Evolutionary conservation across 2,113 vertebrate genomes (phyloP).

Genomic region (Trematocara marginatum): DNA sequence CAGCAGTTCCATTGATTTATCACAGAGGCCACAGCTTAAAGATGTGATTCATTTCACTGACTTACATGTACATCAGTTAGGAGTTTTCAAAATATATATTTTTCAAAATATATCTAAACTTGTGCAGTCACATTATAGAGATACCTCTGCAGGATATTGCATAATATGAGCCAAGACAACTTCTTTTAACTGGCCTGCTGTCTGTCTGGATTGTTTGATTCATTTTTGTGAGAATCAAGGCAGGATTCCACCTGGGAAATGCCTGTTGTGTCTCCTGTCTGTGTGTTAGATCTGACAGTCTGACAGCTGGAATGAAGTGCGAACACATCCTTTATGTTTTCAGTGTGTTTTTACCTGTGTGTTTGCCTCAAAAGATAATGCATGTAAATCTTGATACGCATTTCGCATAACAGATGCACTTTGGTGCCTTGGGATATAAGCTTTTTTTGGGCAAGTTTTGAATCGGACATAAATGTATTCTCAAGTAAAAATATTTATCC

Average conservation of each 20-base stretch:
- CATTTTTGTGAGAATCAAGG: neutral
- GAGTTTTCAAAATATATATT: neutral
- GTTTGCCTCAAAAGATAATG: neutral
- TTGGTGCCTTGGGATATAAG: neutral
- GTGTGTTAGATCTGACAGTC: neutral
- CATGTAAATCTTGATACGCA: neutral
- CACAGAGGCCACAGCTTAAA: neutral
- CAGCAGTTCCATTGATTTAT: neutral
- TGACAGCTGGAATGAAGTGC: neutral
- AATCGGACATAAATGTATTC: neutral
- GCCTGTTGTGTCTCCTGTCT: neutral
- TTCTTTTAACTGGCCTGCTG: neutral
- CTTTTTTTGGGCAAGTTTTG: neutral
- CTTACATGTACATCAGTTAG: neutral
- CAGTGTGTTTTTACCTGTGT: neutral
- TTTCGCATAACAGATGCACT: neutral
- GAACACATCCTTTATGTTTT: neutral
- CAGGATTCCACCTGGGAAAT: neutral
- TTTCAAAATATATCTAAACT: neutral
- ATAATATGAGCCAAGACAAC: neutral
- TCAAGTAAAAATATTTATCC: neutral
- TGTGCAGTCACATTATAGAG: neutral
- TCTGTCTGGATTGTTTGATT: neutral
- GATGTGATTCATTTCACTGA: neutral
- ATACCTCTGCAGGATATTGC: neutral